Conservation (phyloP, 2,888 invertebrate genomes). For the Rhopalosiphum nymphaeae region DNA sequence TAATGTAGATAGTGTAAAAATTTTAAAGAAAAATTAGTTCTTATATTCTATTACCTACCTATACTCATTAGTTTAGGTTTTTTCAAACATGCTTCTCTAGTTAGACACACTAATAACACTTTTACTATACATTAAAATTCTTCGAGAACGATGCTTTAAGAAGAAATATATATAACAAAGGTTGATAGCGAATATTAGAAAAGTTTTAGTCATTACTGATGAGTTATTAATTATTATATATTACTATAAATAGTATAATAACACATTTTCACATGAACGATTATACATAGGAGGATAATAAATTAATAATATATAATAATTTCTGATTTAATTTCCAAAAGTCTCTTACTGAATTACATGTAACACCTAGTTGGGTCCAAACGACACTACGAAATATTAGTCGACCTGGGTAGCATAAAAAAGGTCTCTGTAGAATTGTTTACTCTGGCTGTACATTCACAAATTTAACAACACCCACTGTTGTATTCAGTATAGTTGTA, state of each 20-base stretch:
- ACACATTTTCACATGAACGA: too few relatives aligned
- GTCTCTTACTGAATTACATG: not conserved
- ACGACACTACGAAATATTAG: not conserved
- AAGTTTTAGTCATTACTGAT: too few relatives aligned
- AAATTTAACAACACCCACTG: not conserved
- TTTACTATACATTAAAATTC: too few relatives aligned
- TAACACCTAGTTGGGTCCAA: not conserved
- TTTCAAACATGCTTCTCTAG: not conserved
- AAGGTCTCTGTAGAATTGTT: not conserved
- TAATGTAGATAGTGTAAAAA: not conserved
- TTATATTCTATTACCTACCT: not conserved
- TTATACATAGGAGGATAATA: too few relatives aligned
- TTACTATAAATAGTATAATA: too few relatives aligned
- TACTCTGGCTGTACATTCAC: not conserved
- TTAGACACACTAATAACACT: not conserved
- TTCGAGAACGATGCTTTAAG: too few relatives aligned
- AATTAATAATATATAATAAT: not conserved
- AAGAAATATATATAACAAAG: too few relatives aligned
- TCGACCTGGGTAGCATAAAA: not conserved
- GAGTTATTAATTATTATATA: too few relatives aligned
- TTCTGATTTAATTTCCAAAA: not conserved
- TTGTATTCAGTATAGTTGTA: not conserved
- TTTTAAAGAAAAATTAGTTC: not conserved
- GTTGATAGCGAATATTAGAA: too few relatives aligned
- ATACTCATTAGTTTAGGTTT: not conserved